phyloP scores from a whole-genome alignment of 2,113 vertebrate species.

The Psilopsiagon aurifrons region DNA sequence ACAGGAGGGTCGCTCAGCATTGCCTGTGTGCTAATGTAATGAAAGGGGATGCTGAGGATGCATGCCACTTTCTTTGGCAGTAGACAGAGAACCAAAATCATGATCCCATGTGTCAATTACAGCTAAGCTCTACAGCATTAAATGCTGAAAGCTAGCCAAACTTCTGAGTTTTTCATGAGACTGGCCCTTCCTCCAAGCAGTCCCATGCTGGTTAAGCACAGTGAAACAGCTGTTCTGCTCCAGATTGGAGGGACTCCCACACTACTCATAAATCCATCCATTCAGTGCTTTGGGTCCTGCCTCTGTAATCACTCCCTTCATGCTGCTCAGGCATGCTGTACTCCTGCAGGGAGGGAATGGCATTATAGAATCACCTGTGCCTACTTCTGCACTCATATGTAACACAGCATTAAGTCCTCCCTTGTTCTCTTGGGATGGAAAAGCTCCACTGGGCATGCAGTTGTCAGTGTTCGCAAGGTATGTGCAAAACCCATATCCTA shows the following conservation, averaged over 20 bases:
- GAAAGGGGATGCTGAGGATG: neutral
- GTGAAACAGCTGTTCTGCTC: neutral
- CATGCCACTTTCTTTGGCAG: neutral
- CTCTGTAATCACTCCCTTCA: neutral
- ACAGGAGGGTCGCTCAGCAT: neutral
- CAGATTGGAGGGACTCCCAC: neutral
- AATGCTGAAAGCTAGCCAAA: neutral
- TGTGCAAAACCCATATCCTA: neutral
- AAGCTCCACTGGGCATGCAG: neutral
- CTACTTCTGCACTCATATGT: neutral
- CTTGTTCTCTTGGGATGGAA: neutral
- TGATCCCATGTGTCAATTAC: neutral
- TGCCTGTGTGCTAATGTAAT: rapidly evolving
- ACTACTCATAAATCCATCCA: neutral
- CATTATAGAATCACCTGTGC: neutral
- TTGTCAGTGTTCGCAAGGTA: neutral
- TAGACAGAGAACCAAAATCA: neutral
- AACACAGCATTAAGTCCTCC: neutral
- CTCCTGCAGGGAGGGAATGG: neutral
- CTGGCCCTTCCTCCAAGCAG: neutral
- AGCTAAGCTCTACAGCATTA: neutral
- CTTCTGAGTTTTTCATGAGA: neutral
- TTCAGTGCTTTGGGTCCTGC: neutral
- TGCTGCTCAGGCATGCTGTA: rapidly evolving
- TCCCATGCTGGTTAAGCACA: neutral